Evolutionary conservation across 2,888 invertebrate genomes (phyloP).

Genomic region (Apantesis nais): DNA sequence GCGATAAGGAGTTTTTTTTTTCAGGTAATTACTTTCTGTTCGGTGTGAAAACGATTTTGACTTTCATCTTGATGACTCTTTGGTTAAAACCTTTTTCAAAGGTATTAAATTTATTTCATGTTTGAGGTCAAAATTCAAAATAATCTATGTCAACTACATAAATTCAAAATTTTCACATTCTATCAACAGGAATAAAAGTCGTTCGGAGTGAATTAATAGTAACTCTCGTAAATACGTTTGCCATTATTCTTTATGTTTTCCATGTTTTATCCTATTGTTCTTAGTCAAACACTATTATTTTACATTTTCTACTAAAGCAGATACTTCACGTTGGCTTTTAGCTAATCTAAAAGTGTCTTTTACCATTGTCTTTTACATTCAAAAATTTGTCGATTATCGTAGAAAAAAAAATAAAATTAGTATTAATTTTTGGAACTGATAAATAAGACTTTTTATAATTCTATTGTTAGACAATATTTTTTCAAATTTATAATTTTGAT

Average conservation of each 20-base stretch:
- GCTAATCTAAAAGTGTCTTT: background rate
- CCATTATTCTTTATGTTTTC: background rate
- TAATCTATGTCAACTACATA: background rate
- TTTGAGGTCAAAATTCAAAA: background rate
- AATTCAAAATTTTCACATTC: background rate
- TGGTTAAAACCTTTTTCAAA: background rate
- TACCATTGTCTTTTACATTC: too few species aligned
- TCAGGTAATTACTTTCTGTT: slow-evolving; percentile 35
- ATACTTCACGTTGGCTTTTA: background rate
- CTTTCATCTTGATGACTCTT: slow-evolving; percentile 5
- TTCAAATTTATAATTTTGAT: too few species aligned
- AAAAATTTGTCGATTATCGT: too few species aligned
- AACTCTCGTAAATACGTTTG: too few species aligned
- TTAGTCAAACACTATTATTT: too few species aligned
- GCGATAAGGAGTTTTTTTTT: slow-evolving; percentile 50
- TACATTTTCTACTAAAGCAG: too few species aligned
- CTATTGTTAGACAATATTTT: too few species aligned
- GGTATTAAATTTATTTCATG: background rate
- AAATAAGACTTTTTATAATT: background rate
- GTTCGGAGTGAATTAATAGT: background rate
- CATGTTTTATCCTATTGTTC: background rate
- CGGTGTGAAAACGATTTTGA: slow-evolving; percentile 27
- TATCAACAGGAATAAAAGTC: background rate
- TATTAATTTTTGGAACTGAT: too few species aligned
- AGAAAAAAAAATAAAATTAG: too few species aligned